Evolutionary conservation across 2,113 vertebrate genomes (phyloP), one percentile per base, ranked within the genome.

Genomic region (Pygoscelis antarcticus): DNA sequence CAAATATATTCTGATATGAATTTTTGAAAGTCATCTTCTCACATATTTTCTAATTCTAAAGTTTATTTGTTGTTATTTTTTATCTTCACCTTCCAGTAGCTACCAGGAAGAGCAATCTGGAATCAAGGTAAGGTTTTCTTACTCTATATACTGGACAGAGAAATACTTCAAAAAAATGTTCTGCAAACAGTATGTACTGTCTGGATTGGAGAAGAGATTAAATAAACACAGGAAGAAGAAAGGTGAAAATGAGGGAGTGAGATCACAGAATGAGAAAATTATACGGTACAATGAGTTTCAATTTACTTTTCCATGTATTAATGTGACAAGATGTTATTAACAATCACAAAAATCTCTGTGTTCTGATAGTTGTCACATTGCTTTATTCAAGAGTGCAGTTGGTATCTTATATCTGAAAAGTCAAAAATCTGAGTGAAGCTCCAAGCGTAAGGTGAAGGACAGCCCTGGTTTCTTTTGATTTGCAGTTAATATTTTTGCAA

Each of bases 231-330:
- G 20, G 38, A 71, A 58, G 46, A 83, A 61, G 52, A 76, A 80
- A 21, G 16, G 44, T 76, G 34, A 91, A 82, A 95, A 94, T 93
- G 49, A 91, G 13, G 34, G 34, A 75, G 10, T 47, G 72, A 89
- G 30, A 78, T 72, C 44, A 70, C 58, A 93, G 83, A 89, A 93
- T 85, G 32, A 87, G 61, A 87, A 90, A 92, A 93, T 86, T 76
- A 55, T 83, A 68, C 85, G 83, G 55, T 42, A 93, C n/a, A 58
- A 86, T 80, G 46, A 80, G n/a, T 71, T 93, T 94, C 51, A 86
- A 80, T 92, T 94, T 70, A 88, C 14, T 88, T 95, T 86, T 78
- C 55, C 15, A 16, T 88, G 44, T 64, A 44, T 83, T 87, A 78
- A 93, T 60, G 47, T 55, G 62, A 83, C 77, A 93, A 92, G 29